phyloP scores from a whole-genome alignment of 2,113 vertebrate species.

The Paramisgurnus dabryanus region DNA sequence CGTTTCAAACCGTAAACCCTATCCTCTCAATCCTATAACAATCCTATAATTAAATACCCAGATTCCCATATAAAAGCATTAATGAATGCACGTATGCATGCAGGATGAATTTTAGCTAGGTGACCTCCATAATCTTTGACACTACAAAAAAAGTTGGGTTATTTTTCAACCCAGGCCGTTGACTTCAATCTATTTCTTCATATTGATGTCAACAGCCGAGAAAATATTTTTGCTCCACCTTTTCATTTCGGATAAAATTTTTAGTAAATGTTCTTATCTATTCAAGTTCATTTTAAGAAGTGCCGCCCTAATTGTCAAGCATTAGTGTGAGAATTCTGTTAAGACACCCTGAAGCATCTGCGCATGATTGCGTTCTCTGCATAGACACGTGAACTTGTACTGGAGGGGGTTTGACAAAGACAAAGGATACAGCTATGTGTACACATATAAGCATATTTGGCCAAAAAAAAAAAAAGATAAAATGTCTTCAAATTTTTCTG shows the following conservation, averaged over 20 bases:
- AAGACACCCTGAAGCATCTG: conserved; percentile 6
- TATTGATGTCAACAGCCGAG: neutral
- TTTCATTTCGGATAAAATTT: neutral
- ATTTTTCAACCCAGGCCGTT: too few species aligned
- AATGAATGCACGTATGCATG: neutral
- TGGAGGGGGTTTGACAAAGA: neutral
- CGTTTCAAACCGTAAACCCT: too few species aligned
- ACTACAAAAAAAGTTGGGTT: too few species aligned
- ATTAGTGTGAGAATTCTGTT: neutral
- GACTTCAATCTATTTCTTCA: neutral
- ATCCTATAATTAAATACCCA: neutral
- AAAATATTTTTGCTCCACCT: neutral
- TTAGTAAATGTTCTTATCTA: neutral
- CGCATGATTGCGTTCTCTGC: neutral
- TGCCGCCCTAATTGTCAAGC: neutral
- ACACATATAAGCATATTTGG: neutral
- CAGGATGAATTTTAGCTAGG: too few species aligned
- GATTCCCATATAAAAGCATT: neutral
- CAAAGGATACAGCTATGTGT: too few species aligned
- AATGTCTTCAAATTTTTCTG: neutral
- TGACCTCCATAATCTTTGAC: too few species aligned
- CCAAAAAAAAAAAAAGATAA: neutral
- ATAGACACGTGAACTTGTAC: neutral
- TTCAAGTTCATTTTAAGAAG: neutral
- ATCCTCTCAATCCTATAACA: neutral